Evolutionary conservation across 2,888 invertebrate genomes (phyloP), one percentile per base, ranked within the genome.

Genomic region (Esperia sulphurella): DNA sequence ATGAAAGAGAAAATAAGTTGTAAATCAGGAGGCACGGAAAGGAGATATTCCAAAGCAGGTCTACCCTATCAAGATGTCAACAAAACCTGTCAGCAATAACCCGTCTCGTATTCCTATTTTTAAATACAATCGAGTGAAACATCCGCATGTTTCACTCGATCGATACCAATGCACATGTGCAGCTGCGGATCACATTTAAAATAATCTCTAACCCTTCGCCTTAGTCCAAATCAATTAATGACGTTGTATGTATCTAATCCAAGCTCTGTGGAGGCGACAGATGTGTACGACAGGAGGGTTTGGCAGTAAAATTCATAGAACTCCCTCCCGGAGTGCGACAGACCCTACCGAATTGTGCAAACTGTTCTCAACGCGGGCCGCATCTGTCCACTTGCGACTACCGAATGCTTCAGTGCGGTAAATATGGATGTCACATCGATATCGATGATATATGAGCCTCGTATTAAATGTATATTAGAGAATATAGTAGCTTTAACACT

Each of bases 281-380:
- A 88, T 88, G 88, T 78, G 83, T 71, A 64, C 78, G 79, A 79
- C 83, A 77, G 80, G 84, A 71, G 85, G 86, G 79, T 68, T 75
- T 69, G 73, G 68, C 71, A 65, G 72, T 68, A 69, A 75, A 75
- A 81, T 81, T 80, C 81, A 79, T 80, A 71, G 74, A 65, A 72
- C 76, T 77, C 84, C 82, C 87, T 82, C 78, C 61, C 69, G 55
- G 63, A 73, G 66, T 49, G 51, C 47, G 37, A 63, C 61, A 62
- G 77, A 73, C 82, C 85, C 85, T 79, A 77, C 75, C 68, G 68
- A 72, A 84, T 87, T 87, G 85, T 76, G 84, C 87, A 87, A 89
- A 85, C 82, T 79, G 73, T 65, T 77, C 69, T 66, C 72, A 73
- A 64, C 62, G 72, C 62, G 72, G 68, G 72, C 64, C 81, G 72